Percentiles rank a stretch among this genome's conserved stretches.
phyloP scores from a whole-genome alignment of 2,888 invertebrate genomes.

The Tupiocoris notatus region DNA sequence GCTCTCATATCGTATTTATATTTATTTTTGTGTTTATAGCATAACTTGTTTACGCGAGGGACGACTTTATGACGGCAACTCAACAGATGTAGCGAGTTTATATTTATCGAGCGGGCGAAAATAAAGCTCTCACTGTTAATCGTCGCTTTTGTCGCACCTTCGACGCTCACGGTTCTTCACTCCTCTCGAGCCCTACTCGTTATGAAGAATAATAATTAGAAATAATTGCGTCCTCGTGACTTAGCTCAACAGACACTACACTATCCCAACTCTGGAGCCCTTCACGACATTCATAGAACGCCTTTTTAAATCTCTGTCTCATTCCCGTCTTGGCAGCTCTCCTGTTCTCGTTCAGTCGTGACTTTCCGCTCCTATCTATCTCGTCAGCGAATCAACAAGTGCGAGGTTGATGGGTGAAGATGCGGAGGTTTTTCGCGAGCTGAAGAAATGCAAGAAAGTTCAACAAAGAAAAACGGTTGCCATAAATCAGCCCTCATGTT shows the following conservation, averaged over 20 bases:
- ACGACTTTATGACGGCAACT: too few species aligned
- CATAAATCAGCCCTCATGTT: too few species aligned
- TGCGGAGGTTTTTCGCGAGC: neutral
- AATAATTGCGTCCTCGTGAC: slow-evolving; percentile 7
- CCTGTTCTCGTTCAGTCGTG: neutral
- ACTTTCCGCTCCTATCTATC: neutral
- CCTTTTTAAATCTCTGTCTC: too few species aligned
- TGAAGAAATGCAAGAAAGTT: too few species aligned
- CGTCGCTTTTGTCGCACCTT: neutral
- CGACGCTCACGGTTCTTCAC: neutral
- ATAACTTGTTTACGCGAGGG: too few species aligned
- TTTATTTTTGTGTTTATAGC: too few species aligned
- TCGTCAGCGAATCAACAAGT: slow-evolving; percentile 13
- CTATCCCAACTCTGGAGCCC: neutral
- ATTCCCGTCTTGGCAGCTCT: neutral
- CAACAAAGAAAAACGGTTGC: too few species aligned
- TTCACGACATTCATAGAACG: too few species aligned
- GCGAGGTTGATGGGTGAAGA: neutral
- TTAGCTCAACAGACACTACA: neutral
- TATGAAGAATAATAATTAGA: slow-evolving; percentile 9
- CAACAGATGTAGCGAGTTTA: too few species aligned
- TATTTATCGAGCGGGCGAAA: too few species aligned
- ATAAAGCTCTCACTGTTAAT: neutral
- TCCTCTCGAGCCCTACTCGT: neutral
- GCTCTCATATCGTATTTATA: too few species aligned